Base-by-base conservation (phyloP, 2,113 vertebrate species). In the Oxyura jamaicensis region DNA sequence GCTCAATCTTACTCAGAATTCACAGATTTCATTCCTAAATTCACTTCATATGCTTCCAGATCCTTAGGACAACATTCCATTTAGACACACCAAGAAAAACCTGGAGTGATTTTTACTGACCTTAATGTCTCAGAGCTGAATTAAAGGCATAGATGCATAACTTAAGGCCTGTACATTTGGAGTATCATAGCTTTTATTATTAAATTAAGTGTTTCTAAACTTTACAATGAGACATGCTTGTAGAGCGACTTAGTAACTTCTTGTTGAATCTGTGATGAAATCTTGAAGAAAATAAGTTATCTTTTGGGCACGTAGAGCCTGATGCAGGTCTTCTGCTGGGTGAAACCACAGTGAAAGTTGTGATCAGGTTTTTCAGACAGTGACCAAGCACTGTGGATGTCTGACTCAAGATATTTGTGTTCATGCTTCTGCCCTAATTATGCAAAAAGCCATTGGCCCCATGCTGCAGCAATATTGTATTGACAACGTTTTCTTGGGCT, bases 61-160 rank as follows among this genome's bases (percentile, higher is more conserved):
- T 90, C 83, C 86, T 84, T 93, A 93, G 73, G 80, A 95, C n/a
- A 90, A 88, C 73, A 79, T 81, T 94, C 1, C 0, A 2, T 90
- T 93, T 88, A 90, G 76, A 78, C 71, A 86, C 48, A 82, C 60
- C 56, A 92, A 65, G 56, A 75, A 78, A 88, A 94, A 73, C 41
- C 58, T 84, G 86, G 69, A 94, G 69, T 82, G 69, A 86, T 92
- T 95, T 95, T 69, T 63, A 69, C 2, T 10, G 83, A 85, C 73
- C 62, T 79, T 75, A 92, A 79, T 68, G 48, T 65, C 68, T 86
- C 39, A 46, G 76, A 0, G 2, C 33, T 65, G 65, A 91, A 73
- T 95, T 92, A 93, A 96, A 96, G 73, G 39, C 60, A 92, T 41
- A 89, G 69, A 8, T 86, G 31, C 12, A 5, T 46, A 71, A 59